Evolutionary conservation across 2,797 vertebrate genomes (phyloP).

Genomic region (Lindbergichthys nudifrons): DNA sequence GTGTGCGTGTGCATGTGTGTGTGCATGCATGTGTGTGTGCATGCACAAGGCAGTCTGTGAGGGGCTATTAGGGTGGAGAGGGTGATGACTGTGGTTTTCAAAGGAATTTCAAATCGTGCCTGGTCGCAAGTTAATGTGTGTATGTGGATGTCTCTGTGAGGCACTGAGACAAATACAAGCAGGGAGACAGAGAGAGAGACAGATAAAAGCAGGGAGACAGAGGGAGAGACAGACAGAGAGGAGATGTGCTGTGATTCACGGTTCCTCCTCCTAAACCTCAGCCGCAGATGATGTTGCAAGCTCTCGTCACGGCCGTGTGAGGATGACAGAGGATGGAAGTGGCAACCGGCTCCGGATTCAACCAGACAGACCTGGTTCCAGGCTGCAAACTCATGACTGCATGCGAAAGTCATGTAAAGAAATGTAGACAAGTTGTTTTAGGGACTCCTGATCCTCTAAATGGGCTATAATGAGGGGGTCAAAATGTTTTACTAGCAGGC

Average conservation of each 20-base stretch:
- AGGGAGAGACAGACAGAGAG: conserved; percentile 17
- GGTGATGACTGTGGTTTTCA: conserved; percentile 73
- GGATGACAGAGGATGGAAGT: conserved; percentile 75
- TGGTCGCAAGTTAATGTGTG: conserved; percentile 61
- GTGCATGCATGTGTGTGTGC: conserved; percentile 8
- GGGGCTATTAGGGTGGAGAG: conserved; percentile 71
- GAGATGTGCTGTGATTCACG: conserved; percentile 71
- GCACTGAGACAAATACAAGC: conserved; percentile 34
- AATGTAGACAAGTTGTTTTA: conserved; percentile 78
- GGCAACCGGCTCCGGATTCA: conserved; percentile 63
- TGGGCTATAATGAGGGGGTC: conserved; percentile 76
- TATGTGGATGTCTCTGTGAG: conserved; percentile 46
- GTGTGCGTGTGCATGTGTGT: conserved; percentile 33
- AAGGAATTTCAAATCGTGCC: conserved; percentile 69
- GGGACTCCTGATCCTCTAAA: conserved; percentile 72
- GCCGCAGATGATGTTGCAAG: conserved; percentile 76
- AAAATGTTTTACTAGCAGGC: conserved; percentile 74
- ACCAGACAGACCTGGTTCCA: conserved; percentile 74
- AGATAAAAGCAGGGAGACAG: conserved; percentile 22
- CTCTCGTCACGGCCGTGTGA: conserved; percentile 62
- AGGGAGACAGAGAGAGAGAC: conserved; percentile 11
- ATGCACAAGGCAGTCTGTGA: conserved; percentile 44
- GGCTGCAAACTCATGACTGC: conserved; percentile 55
- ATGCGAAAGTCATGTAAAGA: conserved; percentile 65
- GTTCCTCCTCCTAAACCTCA: conserved; percentile 73